Evolutionary conservation across 2,888 invertebrate species (phyloP).

Genomic region (Ichneumon xanthorius): DNA sequence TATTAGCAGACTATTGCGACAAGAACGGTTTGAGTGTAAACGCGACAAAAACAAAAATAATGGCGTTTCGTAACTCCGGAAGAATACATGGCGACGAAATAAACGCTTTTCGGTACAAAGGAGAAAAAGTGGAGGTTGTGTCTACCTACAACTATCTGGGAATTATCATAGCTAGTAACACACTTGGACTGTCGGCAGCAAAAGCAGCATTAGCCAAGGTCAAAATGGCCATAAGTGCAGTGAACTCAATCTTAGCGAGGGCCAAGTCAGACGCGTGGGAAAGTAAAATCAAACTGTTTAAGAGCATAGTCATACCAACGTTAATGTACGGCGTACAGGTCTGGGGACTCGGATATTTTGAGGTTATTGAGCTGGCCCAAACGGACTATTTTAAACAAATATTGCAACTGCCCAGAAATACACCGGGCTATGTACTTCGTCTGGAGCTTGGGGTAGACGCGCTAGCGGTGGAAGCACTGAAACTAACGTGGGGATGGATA

Average conservation of each 20-base stretch:
- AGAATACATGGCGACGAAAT: constrained; percentile 21
- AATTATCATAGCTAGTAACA: constrained; percentile 6
- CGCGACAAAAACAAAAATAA: constrained; percentile 14
- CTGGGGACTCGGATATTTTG: constrained; percentile 33
- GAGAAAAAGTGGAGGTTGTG: constrained; percentile 60
- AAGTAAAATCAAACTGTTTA: constrained; percentile 18
- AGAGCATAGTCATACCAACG: constrained; percentile 21
- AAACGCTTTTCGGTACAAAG: constrained; percentile 31
- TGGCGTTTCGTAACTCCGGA: constrained; percentile 59
- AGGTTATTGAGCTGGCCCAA: constrained; percentile 42
- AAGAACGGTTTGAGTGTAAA: constrained; percentile 64
- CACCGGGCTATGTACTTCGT: constrained; percentile 36
- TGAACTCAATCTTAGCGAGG: constrained; percentile 23
- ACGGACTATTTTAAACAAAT: constrained; percentile 38
- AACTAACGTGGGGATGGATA: not conserved
- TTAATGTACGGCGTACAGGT: constrained; percentile 31
- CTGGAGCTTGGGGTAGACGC: constrained; percentile 26
- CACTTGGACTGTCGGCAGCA: constrained; percentile 11
- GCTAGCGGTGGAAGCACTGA: constrained; percentile 3
- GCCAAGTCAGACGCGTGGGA: constrained; percentile 31
- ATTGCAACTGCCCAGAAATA: constrained; percentile 19
- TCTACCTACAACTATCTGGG: constrained; percentile 37
- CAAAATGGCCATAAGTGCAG: constrained; percentile 23
- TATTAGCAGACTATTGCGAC: constrained; percentile 61
- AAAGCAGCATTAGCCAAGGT: constrained; percentile 33